Conservation (phyloP, 2,797 vertebrate species). For the Catharus ustulatus region DNA sequence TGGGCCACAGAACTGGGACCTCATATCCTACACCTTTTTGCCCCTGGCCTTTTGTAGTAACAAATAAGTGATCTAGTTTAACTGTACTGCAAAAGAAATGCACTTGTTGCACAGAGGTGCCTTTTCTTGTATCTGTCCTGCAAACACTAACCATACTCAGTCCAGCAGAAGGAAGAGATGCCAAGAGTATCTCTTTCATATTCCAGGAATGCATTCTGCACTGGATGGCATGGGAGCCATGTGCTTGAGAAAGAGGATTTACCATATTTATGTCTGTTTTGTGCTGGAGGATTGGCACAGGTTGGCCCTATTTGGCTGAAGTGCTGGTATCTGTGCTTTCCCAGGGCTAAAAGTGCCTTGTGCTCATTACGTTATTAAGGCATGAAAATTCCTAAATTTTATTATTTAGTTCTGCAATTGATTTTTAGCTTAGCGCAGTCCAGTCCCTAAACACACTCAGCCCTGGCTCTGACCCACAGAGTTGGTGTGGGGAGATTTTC, state of each 20-base stretch:
- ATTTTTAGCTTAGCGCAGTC: neutral
- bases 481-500: neutral
- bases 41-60: neutral
- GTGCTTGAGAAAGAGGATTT: neutral
- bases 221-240: neutral
- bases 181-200: neutral
- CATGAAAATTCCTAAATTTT: neutral
- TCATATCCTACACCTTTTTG: neutral
- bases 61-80: neutral
- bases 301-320: neutral
- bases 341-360: neutral
- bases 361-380: constrained; percentile 22
- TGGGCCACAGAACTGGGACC: neutral
- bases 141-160: neutral
- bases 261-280: neutral
- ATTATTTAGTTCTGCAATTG: neutral
- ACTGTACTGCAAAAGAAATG: neutral
- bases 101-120: neutral
- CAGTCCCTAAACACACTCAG: neutral
- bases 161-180: neutral
- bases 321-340: neutral
- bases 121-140: neutral
- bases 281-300: neutral
- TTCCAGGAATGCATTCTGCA: neutral
- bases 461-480: neutral